Conservation (phyloP, 2,888 invertebrate genomes). For the Ferdinandea cuprea region DNA sequence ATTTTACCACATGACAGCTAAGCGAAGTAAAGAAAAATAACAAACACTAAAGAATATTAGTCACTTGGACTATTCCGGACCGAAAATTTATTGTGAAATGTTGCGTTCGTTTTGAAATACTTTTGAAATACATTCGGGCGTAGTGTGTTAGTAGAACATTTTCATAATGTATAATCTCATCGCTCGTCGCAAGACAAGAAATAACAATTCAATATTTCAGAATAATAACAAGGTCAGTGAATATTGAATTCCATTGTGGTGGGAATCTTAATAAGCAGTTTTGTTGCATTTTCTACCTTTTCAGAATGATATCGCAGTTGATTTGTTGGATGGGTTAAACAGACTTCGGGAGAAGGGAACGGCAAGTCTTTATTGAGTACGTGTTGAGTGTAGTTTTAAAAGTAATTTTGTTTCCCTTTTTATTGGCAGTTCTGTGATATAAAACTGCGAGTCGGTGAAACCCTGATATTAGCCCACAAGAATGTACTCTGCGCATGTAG, state of each 20-base stretch:
- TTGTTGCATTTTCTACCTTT: too few species aligned
- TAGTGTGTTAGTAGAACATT: not conserved
- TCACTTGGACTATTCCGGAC: too few species aligned
- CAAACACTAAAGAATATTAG: not conserved
- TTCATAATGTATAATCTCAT: conserved; percentile 31
- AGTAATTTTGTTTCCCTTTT: not conserved
- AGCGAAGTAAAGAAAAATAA: not conserved
- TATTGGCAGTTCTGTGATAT: conserved; percentile 76
- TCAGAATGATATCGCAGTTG: conserved; percentile 21
- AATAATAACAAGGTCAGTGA: conserved; percentile 40
- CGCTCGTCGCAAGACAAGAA: conserved; percentile 1
- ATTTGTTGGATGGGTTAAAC: conserved; percentile 42
- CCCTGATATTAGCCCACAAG: conserved; percentile 76
- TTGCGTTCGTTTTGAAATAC: conserved; percentile 1
- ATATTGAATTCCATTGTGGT: not conserved
- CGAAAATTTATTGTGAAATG: conserved; percentile 50
- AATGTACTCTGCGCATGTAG: conserved; percentile 78
- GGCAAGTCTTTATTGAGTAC: conserved; percentile 17
- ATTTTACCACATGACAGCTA: conserved; percentile 16
- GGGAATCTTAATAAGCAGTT: too few species aligned
- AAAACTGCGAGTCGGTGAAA: conserved; percentile 69
- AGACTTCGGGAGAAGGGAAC: conserved; percentile 34
- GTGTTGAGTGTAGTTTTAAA: not conserved
- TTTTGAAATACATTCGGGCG: too few species aligned
- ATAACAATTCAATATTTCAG: conserved; percentile 5